These are phyloP conservation scores for Cyclina sinensis DNA, from an alignment of 1,140 invertebrate genomes.

Conservation along the genomic window DNA sequence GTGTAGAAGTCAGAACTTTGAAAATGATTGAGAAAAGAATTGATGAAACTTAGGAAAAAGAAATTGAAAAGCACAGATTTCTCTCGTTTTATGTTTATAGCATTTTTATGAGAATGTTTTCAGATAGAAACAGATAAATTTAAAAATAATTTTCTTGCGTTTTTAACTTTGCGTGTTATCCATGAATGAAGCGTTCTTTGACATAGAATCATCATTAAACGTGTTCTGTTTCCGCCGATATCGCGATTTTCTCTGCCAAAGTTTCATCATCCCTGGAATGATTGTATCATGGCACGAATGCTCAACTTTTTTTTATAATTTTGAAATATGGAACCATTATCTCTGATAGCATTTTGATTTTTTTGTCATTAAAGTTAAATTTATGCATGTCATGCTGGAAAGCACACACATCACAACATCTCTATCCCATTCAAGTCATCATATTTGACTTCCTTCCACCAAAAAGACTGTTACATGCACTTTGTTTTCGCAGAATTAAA, in stretches of 20 bases:
- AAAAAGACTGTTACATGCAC: neutral
- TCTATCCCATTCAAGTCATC: neutral
- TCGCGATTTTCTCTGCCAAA: neutral
- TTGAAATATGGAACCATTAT: neutral
- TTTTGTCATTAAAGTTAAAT: constrained; percentile 3
- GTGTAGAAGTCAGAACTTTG: too few relatives aligned
- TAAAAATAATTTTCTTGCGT: neutral
- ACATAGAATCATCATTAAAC: neutral
- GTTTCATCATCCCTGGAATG: neutral
- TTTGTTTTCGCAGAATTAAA: neutral
- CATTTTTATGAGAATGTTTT: too few relatives aligned
- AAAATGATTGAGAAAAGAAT: too few relatives aligned
- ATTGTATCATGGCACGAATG: neutral
- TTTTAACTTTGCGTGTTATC: neutral
- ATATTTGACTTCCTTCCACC: too few relatives aligned
- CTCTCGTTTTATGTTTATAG: too few relatives aligned
- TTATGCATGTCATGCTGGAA: neutral
- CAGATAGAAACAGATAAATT: too few relatives aligned
- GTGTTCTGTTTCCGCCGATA: neutral
- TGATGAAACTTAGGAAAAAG: too few relatives aligned
- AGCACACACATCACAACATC: neutral
- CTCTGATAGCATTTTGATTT: neutral
- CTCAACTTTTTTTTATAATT: neutral
- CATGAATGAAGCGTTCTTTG: neutral
- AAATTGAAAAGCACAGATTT: too few relatives aligned